phyloP scores from a whole-genome alignment of 2,797 vertebrate species.

The Anisognathus igniventris region DNA sequence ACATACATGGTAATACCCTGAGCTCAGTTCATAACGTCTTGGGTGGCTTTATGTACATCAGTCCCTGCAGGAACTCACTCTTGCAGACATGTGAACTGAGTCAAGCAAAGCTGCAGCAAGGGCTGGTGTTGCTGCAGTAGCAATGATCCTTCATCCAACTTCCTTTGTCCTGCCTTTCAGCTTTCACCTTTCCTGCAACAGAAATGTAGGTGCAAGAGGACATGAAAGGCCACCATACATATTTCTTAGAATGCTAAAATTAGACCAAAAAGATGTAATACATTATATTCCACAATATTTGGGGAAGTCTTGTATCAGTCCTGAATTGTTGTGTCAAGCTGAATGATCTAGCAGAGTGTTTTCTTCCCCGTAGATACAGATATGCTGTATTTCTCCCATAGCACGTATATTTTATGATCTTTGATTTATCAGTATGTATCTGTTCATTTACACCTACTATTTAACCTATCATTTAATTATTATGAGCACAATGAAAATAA shows the following conservation, averaged over 20 bases:
- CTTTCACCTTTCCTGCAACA: background rate
- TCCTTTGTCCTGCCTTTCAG: background rate
- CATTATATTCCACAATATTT: background rate
- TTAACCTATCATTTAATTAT: background rate
- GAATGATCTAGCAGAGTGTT: background rate
- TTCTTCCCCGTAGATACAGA: accelerated
- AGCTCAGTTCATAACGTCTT: background rate
- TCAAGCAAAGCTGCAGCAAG: background rate
- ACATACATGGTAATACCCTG: accelerated
- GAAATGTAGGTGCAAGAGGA: background rate
- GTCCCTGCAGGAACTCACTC: background rate
- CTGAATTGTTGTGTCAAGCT: background rate
- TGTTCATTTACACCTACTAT: background rate
- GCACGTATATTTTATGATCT: background rate
- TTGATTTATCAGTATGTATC: background rate
- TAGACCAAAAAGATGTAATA: background rate
- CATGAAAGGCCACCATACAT: background rate
- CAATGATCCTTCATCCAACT: background rate
- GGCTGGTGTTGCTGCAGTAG: background rate
- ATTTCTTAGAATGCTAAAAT: background rate
- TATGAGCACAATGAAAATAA: background rate
- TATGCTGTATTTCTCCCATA: background rate
- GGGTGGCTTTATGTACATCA: background rate
- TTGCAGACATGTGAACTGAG: background rate
- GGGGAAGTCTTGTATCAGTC: background rate